These are phyloP conservation scores for Oenanthe oenanthe DNA, from an alignment of 2,113 vertebrate genomes.

Conservation along the genomic window DNA sequence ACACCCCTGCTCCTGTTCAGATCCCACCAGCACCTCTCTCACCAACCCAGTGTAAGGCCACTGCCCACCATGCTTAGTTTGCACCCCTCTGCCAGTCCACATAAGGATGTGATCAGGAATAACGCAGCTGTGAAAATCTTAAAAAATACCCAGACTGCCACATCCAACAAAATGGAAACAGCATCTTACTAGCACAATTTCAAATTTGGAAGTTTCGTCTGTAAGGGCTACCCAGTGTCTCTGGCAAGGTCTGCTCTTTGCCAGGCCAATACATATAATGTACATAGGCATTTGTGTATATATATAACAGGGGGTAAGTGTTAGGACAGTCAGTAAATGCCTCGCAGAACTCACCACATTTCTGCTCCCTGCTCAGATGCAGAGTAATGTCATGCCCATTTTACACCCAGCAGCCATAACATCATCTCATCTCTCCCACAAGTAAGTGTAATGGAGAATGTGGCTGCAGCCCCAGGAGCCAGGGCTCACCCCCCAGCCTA, in stretches of 20 bases:
- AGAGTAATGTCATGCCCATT: background rate
- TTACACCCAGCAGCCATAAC: accelerated
- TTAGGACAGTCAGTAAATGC: background rate
- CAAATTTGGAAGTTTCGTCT: background rate
- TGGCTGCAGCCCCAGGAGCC: background rate
- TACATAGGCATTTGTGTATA: background rate
- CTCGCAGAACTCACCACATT: accelerated
- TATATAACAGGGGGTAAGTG: background rate
- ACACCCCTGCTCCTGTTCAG: background rate
- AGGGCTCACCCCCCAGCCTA: background rate
- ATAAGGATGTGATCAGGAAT: background rate
- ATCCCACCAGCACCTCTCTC: background rate
- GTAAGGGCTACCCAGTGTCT: background rate
- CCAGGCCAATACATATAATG: accelerated
- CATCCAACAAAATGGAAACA: background rate
- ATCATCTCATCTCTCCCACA: background rate
- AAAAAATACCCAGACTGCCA: background rate
- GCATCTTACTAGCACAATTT: accelerated
- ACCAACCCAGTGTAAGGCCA: background rate
- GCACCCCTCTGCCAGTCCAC: background rate
- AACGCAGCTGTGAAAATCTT: background rate
- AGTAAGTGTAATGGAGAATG: background rate
- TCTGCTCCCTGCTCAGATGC: background rate
- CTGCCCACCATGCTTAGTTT: background rate
- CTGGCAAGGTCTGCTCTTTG: background rate